Percentiles rank a stretch among this genome's conserved stretches.
Conservation (phyloP, 30 jellyfish, hydroid and myxozoan genomes). For the Calvadosia cruxmelitensis region DNA sequence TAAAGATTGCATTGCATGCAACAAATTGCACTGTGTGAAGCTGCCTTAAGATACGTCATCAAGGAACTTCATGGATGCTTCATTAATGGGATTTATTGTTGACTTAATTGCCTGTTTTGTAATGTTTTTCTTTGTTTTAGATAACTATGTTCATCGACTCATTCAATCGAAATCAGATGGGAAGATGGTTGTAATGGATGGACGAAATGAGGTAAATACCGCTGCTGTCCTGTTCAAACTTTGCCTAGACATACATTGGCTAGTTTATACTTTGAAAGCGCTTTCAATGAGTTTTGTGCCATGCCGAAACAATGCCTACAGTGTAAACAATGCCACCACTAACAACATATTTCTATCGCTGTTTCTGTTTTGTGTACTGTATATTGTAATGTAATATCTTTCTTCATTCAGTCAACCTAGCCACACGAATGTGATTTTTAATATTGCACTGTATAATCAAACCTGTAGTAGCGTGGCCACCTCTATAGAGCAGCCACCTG, state of each 20-base stretch:
- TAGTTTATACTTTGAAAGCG: not conserved
- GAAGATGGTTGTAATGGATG: slow-evolving; percentile 66
- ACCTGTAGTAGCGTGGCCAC: too few relatives aligned
- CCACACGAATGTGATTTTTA: not conserved
- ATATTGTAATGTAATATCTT: not conserved
- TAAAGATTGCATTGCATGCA: too few relatives aligned
- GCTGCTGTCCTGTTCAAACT: not conserved
- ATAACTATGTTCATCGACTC: slow-evolving; percentile 85
- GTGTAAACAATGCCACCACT: not conserved
- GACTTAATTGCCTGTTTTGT: not conserved
- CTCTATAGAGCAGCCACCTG: too few relatives aligned
- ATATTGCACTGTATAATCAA: too few relatives aligned
- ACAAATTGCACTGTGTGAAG: too few relatives aligned
- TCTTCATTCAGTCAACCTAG: not conserved
- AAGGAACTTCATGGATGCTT: too few relatives aligned
- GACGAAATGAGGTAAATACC: slow-evolving; percentile 54
- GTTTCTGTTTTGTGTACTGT: not conserved
- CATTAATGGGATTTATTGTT: too few relatives aligned
- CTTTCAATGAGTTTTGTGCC: not conserved
- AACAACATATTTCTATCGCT: not conserved
- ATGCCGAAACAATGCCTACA: not conserved
- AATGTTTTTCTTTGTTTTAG: slow-evolving; percentile 13
- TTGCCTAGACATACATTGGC: not conserved
- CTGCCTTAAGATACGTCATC: too few relatives aligned
- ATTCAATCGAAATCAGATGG: slow-evolving; percentile 86